phyloP scores from a whole-genome alignment of 2,888 invertebrate genomes.

The Lordiphosa andalusiaca region DNA sequence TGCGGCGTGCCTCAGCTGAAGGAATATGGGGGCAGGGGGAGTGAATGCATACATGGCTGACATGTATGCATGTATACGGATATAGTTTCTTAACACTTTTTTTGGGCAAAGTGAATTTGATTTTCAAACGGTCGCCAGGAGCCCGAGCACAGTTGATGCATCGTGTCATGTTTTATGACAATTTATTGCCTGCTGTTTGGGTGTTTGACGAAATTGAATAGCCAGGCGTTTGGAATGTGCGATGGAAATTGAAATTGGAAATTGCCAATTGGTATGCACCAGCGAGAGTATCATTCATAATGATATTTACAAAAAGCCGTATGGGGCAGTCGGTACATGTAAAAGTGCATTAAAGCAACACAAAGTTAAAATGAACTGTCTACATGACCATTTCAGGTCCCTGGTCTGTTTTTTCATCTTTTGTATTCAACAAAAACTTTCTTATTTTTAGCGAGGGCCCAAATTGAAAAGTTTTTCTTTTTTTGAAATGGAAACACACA shows the following conservation, averaged over 20 bases:
- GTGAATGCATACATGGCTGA: slow-evolving; percentile 24
- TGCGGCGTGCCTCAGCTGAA: slow-evolving; percentile 47
- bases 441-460: slow-evolving; percentile 39
- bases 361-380: slow-evolving; percentile 23
- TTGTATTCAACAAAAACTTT: slow-evolving; percentile 41
- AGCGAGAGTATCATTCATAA: slow-evolving; percentile 23
- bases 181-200: slow-evolving; percentile 68
- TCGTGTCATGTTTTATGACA: slow-evolving; percentile 42
- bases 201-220: slow-evolving; percentile 71
- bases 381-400: slow-evolving; percentile 32
- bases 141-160: slow-evolving; percentile 7
- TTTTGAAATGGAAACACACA: slow-evolving; percentile 24
- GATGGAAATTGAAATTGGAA: slow-evolving; percentile 51
- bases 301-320: background rate
- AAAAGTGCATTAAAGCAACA: slow-evolving; percentile 1
- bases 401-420: slow-evolving; percentile 22
- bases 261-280: slow-evolving; percentile 40
- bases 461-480: slow-evolving; percentile 60
- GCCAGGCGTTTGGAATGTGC: slow-evolving; percentile 15
- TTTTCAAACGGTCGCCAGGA: slow-evolving; percentile 7
- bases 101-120: slow-evolving; percentile 14
- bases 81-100: slow-evolving; percentile 4
- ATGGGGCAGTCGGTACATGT: slow-evolving; percentile 1
- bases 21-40: slow-evolving; percentile 9
- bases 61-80: slow-evolving; percentile 25